These are phyloP conservation scores for Sinocyclocheilus rhinocerous DNA, from an alignment of 2,113 vertebrate genomes.

Conservation along the genomic window DNA sequence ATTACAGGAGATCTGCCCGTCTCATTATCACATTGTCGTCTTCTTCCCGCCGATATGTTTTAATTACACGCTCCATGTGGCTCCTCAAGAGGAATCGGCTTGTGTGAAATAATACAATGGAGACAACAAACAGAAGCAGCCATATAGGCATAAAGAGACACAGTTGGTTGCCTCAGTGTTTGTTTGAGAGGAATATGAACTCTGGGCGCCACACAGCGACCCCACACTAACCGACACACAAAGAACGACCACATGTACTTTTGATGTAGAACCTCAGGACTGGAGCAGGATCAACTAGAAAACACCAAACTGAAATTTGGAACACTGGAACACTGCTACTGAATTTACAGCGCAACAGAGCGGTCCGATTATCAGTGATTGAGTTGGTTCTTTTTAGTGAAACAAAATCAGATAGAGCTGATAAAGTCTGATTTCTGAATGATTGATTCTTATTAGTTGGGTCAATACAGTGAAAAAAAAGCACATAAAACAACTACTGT, in stretches of 20 bases:
- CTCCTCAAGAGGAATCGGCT: slow-evolving; percentile 15
- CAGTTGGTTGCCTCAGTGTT: neutral
- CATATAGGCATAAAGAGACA: slow-evolving; percentile 15
- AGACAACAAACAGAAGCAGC: slow-evolving; percentile 6
- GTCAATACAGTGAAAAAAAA: no score
- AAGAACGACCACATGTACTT: neutral
- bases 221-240: neutral
- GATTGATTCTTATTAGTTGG: no score
- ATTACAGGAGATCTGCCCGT: slow-evolving; percentile 43
- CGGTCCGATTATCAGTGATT: no score
- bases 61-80: slow-evolving; percentile 55
- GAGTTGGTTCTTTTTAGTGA: no score
- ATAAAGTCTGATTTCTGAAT: no score
- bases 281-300: neutral
- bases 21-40: slow-evolving; percentile 53
- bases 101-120: slow-evolving; percentile 22
- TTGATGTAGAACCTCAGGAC: neutral
- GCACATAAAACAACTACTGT: no score
- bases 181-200: neutral
- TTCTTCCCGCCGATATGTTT: slow-evolving; percentile 46
- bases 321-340: no score
- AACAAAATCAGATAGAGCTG: no score
- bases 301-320: neutral
- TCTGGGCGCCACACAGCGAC: neutral
- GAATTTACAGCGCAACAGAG: no score